Base-by-base conservation (phyloP, 2,113 vertebrate genomes). In the Macroglossus sobrinus region DNA sequence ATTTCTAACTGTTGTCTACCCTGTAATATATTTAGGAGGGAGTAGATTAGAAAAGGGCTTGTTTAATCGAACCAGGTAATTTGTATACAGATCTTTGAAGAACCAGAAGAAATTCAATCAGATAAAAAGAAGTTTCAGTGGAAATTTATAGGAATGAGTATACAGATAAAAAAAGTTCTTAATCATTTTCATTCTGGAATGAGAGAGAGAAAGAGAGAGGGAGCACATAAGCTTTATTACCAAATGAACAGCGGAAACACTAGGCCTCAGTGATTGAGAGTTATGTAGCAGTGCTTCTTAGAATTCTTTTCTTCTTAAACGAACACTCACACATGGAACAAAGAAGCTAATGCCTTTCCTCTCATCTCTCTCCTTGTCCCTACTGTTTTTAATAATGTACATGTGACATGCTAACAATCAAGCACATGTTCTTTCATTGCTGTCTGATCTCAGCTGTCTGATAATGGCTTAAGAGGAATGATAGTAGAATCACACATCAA, bases 391-490 rank as follows among this genome's bases (percentile, higher is more conserved):
- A 97, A 98, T 98, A 97, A 97, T 21, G 86, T 89, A 94, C 21
- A 38, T 97, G 97, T 98, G 98, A 98, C 98, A 95, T 75, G 95
- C 86, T 97, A 97, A 97, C 98, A 97, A 95, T 96, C 92, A 93
- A 97, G 95, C 97, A 97, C 96, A 94, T 97, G 97, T 95, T 97
- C 95, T 76, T 89, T 96, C 84, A 74, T 53, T 98, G 93, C 93
- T 95, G 97, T 92, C 96, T 98, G 97, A 92, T 98, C 98, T 98
- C 97, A 97, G 98, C 96, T 96, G 97, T 98, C 95, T 95, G 97
- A 94, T 97, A 95, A 97, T 40, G 94, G 93, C 94, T 98, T 84
- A 94, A 96, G 96, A 94, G 91, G 81, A 94, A 93, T 40, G 97
- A 97, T 95, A 94, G 96, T 95, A 94, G 96, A 98, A 97, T 89